Conservation (phyloP, 2,113 vertebrate species). For the Thamnophis sirtalis region DNA sequence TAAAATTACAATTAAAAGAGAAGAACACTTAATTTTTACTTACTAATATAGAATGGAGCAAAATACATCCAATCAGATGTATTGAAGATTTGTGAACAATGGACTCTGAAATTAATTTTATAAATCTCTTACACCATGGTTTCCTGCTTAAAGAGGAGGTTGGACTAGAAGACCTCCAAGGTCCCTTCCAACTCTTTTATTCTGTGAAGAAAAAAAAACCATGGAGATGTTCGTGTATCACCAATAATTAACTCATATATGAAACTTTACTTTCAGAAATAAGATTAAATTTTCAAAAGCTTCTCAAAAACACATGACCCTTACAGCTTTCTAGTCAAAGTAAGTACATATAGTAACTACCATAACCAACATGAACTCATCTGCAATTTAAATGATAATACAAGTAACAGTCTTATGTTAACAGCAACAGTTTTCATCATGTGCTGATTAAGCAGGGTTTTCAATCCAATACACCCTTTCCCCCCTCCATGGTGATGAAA, state of each 20-base stretch:
- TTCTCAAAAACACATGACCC: slow-evolving; percentile 19
- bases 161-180: too few species aligned
- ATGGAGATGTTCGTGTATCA: neutral
- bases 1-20: too few species aligned
- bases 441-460: slow-evolving; percentile 32
- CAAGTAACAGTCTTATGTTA: slow-evolving; percentile 1
- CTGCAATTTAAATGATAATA: neutral
- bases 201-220: neutral
- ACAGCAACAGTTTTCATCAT: neutral
- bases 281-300: slow-evolving; percentile 48
- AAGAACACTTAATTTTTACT: too few species aligned
- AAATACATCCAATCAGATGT: too few species aligned
- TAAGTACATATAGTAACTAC: neutral
- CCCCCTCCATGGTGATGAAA: slow-evolving; percentile 6
- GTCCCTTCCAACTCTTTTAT: too few species aligned
- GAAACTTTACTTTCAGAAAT: slow-evolving; percentile 15
- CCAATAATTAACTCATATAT: neutral
- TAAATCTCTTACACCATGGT: too few species aligned
- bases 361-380: neutral
- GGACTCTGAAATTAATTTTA: too few species aligned
- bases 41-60: too few species aligned
- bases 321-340: neutral
- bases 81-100: too few species aligned
- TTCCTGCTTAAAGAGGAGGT: too few species aligned
- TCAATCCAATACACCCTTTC: slow-evolving; percentile 3